These are phyloP conservation scores for Melanocharis versteri DNA, from an alignment of 2,113 vertebrate genomes.

Conservation along the genomic window DNA sequence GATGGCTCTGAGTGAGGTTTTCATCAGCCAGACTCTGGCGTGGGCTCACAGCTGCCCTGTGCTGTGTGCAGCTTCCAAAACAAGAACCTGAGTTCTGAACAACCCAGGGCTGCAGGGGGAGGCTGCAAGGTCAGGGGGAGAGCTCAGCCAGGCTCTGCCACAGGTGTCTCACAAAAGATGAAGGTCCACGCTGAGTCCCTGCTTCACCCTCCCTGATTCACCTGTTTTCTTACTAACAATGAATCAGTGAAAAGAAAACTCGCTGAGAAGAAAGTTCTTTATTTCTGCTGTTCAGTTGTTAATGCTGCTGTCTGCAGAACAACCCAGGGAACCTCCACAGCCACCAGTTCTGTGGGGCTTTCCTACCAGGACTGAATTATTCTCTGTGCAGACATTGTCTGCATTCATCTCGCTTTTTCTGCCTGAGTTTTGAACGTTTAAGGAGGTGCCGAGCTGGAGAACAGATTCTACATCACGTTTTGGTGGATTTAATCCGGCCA, in stretches of 20 bases:
- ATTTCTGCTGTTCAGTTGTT: neutral
- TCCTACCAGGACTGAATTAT: neutral
- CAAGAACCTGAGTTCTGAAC: neutral
- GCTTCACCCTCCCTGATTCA: neutral
- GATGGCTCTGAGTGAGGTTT: conserved; percentile 18
- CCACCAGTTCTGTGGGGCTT: neutral
- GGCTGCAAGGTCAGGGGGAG: neutral
- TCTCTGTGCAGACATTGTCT: neutral
- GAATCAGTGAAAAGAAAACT: neutral
- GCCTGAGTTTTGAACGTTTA: neutral
- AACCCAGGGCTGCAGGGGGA: neutral
- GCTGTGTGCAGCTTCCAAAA: neutral
- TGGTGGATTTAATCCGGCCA: neutral
- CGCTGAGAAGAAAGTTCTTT: neutral
- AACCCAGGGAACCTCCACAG: neutral
- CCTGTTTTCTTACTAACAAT: neutral
- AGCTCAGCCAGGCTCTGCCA: neutral
- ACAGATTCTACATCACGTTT: neutral
- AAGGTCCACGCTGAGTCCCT: neutral
- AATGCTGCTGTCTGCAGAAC: neutral
- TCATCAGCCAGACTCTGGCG: conserved; percentile 19
- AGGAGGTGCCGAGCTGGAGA: neutral
- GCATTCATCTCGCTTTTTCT: neutral
- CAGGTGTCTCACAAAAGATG: neutral
- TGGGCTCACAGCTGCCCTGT: conserved; percentile 4